These are phyloP conservation scores for Phortica magna DNA, from an alignment of 2,888 invertebrate species.

Conservation along the genomic window DNA sequence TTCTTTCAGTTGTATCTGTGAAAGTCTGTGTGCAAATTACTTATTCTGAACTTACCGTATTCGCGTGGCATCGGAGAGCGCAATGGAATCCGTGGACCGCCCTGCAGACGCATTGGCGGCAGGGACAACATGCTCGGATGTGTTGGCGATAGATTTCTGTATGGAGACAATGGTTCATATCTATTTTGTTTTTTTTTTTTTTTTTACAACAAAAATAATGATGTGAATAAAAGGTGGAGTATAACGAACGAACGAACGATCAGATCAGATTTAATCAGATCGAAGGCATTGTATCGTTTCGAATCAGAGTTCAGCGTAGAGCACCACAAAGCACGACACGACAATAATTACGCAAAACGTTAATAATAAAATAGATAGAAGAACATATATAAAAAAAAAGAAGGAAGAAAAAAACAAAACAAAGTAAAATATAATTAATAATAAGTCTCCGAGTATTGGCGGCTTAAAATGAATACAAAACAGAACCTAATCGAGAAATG, in stretches of 20 bases:
- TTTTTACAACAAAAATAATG: constrained; percentile 43
- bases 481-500: neutral
- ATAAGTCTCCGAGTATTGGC: neutral
- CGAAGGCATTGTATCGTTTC: neutral
- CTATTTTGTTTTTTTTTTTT: constrained; percentile 52
- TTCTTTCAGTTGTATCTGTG: constrained; percentile 41
- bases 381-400: neutral
- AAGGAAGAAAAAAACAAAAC: constrained; percentile 11
- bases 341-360: neutral
- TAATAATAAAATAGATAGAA: neutral
- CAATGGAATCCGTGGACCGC: constrained; percentile 78
- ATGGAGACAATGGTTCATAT: constrained; percentile 77
- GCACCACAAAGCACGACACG: neutral
- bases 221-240: neutral
- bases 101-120: constrained; percentile 82
- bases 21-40: constrained; percentile 20
- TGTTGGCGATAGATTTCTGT: constrained; percentile 82
- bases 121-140: constrained; percentile 86
- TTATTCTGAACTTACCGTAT: constrained; percentile 87
- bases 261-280: neutral
- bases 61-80: constrained; percentile 87
- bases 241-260: neutral
- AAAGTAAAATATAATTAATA: constrained; percentile 16
- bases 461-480: neutral
- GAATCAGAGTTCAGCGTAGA: neutral